These are phyloP conservation scores for Phasianus colchicus DNA, from an alignment of 2,113 vertebrate genomes.

Conservation along the genomic window DNA sequence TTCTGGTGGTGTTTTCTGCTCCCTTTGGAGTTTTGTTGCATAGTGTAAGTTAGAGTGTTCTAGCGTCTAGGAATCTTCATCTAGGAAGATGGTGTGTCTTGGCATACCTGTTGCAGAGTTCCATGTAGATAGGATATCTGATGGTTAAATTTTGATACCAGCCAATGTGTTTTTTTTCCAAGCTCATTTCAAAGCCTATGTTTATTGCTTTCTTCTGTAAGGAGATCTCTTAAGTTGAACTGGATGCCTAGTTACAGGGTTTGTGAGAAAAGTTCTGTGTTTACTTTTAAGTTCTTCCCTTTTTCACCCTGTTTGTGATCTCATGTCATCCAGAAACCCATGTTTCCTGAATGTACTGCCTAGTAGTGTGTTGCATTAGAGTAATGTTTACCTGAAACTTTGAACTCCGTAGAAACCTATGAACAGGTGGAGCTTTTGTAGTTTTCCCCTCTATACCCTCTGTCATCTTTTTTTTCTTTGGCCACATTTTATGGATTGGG, in stretches of 20 bases:
- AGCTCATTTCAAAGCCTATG: background rate
- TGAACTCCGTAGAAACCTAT: background rate
- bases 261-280: background rate
- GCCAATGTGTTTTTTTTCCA: rapidly evolving
- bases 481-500: background rate
- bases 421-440: background rate
- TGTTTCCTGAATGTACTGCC: background rate
- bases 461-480: background rate
- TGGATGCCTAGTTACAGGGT: background rate
- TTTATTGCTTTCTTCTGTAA: background rate
- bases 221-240: background rate
- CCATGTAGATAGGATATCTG: background rate
- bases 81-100: background rate
- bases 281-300: background rate
- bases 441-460: background rate
- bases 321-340: background rate
- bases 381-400: background rate
- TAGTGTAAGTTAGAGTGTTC: background rate
- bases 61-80: background rate
- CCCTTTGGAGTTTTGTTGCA: background rate
- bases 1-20: background rate
- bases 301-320: background rate
- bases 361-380: background rate
- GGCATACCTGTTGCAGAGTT: background rate
- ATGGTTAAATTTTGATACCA: background rate